Conservation (phyloP, 2,113 vertebrate species). For the Ginglymostoma cirratum region DNA sequence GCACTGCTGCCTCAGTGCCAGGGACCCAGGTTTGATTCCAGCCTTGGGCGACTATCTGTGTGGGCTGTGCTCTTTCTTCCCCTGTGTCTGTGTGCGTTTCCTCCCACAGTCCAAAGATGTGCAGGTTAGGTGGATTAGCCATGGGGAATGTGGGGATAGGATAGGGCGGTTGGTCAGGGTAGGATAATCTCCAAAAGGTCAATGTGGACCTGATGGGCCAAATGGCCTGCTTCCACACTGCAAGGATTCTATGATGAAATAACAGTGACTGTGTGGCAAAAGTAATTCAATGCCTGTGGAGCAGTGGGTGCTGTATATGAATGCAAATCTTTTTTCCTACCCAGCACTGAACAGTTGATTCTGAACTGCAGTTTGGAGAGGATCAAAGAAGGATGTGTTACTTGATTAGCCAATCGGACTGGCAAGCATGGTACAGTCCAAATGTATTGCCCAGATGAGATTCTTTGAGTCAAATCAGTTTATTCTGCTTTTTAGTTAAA, state of each 20-base stretch:
- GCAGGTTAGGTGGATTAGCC: too few species aligned
- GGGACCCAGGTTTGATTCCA: too few species aligned
- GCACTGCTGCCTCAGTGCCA: too few species aligned
- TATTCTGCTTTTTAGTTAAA: neutral
- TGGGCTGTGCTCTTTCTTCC: too few species aligned
- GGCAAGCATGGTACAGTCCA: neutral
- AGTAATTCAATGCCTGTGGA: neutral
- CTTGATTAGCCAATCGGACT: neutral
- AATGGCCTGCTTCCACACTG: too few species aligned
- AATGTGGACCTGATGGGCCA: too few species aligned
- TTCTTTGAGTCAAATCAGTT: neutral
- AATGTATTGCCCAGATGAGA: neutral
- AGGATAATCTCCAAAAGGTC: too few species aligned
- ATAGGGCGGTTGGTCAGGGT: too few species aligned
- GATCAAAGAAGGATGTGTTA: neutral
- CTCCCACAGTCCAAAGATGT: too few species aligned
- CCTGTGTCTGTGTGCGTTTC: too few species aligned
- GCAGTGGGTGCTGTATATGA: neutral
- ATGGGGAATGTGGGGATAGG: too few species aligned
- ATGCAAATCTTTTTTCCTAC: neutral
- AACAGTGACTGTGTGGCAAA: neutral
- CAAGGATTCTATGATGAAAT: neutral
- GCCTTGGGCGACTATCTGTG: too few species aligned
- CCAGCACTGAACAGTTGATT: neutral
- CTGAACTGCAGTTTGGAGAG: neutral